Percentiles rank a stretch among this genome's conserved stretches.
Evolutionary conservation across 2,888 invertebrate genomes (phyloP).

Genomic region (Anodontia alba): DNA sequence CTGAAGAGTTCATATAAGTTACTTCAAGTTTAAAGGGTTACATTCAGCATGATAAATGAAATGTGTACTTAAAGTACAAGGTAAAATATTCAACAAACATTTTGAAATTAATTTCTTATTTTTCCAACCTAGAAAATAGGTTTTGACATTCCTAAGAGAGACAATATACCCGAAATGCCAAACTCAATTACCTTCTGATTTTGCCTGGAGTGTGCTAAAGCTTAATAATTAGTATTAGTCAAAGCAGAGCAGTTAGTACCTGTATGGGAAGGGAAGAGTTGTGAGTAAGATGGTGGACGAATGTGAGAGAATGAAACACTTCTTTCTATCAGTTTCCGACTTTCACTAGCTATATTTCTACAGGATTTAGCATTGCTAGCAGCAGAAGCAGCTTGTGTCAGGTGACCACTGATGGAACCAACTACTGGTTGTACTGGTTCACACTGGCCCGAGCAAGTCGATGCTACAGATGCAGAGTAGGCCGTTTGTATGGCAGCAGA

Average conservation of each 20-base stretch:
- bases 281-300: constrained; percentile 24
- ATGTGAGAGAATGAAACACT: constrained; percentile 60
- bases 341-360: constrained; percentile 30
- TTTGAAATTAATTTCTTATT: too few species aligned
- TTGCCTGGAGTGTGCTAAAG: too few species aligned
- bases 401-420: background rate
- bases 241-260: constrained; percentile 38
- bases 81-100: too few species aligned
- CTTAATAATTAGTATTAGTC: too few species aligned
- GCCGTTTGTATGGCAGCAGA: constrained; percentile 43
- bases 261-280: constrained; percentile 21
- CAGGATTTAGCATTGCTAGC: constrained; percentile 27
- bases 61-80: too few species aligned
- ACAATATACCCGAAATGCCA: too few species aligned
- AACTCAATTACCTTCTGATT: too few species aligned
- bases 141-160: too few species aligned
- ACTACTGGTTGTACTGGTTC: constrained; percentile 25
- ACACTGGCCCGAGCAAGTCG: constrained; percentile 29
- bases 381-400: constrained; percentile 24
- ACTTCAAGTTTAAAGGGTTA: too few species aligned
- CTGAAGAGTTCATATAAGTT: too few species aligned
- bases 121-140: too few species aligned
- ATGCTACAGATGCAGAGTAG: constrained; percentile 29
- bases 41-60: too few species aligned
- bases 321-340: constrained; percentile 47